These are phyloP conservation scores for Steromphala cineraria DNA, from an alignment of 2,888 invertebrate species.

Conservation along the genomic window DNA sequence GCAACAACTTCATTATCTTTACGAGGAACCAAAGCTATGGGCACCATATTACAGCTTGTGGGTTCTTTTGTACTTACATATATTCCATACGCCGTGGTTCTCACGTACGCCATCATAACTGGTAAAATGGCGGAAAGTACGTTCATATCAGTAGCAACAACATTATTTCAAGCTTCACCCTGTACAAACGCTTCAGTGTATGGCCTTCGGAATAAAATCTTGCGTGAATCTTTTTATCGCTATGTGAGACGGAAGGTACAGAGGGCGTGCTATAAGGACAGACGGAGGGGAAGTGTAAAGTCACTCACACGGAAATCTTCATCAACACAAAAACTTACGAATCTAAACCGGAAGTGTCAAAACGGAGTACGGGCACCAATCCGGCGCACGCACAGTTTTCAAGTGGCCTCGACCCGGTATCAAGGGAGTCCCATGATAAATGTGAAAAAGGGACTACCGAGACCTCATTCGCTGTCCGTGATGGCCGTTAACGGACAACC, in stretches of 20 bases:
- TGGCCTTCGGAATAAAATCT: conserved; percentile 64
- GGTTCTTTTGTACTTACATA: conserved; percentile 66
- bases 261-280: conserved; percentile 58
- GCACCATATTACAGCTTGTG: conserved; percentile 66
- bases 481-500: conserved; percentile 27
- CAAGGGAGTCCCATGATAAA: conserved; percentile 24
- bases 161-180: conserved; percentile 63
- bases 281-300: conserved; percentile 56
- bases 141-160: conserved; percentile 56
- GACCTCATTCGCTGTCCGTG: conserved; percentile 55
- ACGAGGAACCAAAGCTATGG: conserved; percentile 66
- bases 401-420: neutral
- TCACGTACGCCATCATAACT: conserved; percentile 45
- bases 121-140: conserved; percentile 43
- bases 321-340: conserved; percentile 34
- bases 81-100: conserved; percentile 61
- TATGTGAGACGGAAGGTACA: conserved; percentile 57
- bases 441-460: conserved; percentile 33
- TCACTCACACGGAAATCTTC: conserved; percentile 35
- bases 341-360: conserved; percentile 29
- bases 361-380: conserved; percentile 19
- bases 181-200: conserved; percentile 66
- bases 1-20: conserved; percentile 49
- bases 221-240: conserved; percentile 62
- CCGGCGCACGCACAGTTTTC: conserved; percentile 29